Percentiles rank a stretch among this genome's conserved stretches.
Evolutionary conservation across 2,113 vertebrate genomes (phyloP).

Genomic region (Mugil cephalus): DNA sequence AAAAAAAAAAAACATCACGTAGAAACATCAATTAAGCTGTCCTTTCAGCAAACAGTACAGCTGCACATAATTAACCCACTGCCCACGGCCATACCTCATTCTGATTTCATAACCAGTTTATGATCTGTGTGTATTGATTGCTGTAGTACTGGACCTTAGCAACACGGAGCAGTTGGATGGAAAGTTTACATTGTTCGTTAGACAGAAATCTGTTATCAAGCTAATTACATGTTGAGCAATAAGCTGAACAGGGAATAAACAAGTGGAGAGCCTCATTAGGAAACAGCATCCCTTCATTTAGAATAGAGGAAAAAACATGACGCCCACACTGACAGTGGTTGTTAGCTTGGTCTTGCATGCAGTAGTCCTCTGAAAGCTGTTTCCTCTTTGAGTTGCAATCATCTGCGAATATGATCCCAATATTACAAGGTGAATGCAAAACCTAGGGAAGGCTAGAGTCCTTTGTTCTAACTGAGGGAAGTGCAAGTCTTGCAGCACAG

Average conservation of each 20-base stretch:
- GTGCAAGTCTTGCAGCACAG: too few species aligned
- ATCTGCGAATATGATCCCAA: too few species aligned
- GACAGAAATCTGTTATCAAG: background rate
- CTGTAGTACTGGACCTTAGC: background rate
- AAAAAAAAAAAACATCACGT: constrained; percentile 36
- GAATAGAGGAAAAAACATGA: background rate
- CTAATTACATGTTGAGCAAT: constrained; percentile 32
- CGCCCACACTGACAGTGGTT: constrained; percentile 1
- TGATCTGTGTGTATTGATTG: constrained; percentile 42
- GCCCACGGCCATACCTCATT: constrained; percentile 16
- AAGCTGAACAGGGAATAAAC: constrained; percentile 7
- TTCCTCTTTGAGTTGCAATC: too few species aligned
- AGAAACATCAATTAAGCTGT: constrained; percentile 34
- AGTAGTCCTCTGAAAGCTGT: too few species aligned
- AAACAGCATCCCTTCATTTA: background rate
- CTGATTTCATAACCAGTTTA: constrained; percentile 28
- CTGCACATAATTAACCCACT: constrained; percentile 17
- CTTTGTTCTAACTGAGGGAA: too few species aligned
- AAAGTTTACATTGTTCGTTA: constrained; percentile 7
- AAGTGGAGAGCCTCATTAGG: background rate
- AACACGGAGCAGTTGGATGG: background rate
- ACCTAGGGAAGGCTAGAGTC: too few species aligned
- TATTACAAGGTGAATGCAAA: too few species aligned
- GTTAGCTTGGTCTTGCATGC: background rate
- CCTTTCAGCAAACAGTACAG: background rate